These are phyloP conservation scores for Ridgeia piscesae DNA, from an alignment of 1,140 invertebrate genomes.

Conservation along the genomic window DNA sequence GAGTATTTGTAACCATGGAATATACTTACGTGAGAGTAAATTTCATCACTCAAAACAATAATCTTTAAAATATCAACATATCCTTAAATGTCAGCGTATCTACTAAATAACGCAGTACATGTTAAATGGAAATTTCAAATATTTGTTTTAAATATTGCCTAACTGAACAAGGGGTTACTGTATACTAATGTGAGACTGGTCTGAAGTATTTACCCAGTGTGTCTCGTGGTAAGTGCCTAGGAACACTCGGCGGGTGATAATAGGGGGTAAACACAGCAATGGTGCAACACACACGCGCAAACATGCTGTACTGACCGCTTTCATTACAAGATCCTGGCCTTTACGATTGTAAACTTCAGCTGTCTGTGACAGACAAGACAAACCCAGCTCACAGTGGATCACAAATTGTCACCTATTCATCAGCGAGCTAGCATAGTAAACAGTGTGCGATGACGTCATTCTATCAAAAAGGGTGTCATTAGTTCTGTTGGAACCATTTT, in stretches of 20 bases:
- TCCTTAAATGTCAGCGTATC: background rate
- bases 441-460: no score
- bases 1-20: no score
- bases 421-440: background rate
- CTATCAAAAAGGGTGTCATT: no score
- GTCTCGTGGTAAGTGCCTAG: background rate
- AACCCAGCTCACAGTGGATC: background rate
- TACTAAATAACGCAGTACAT: background rate
- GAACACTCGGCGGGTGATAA: background rate
- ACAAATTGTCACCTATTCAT: background rate
- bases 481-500: no score
- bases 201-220: background rate
- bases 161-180: no score
- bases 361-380: constrained; percentile 10
- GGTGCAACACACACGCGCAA: background rate
- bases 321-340: constrained; percentile 27
- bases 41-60: background rate
- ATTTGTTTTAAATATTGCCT: no score
- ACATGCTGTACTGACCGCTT: constrained; percentile 14
- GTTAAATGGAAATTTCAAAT: background rate
- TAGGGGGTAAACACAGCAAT: background rate
- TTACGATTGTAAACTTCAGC: constrained; percentile 26
- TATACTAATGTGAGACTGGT: background rate
- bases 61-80: background rate
- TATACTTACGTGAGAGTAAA: no score